Conservation (phyloP, 2,888 invertebrate species). For the Euzetes globulus region DNA sequence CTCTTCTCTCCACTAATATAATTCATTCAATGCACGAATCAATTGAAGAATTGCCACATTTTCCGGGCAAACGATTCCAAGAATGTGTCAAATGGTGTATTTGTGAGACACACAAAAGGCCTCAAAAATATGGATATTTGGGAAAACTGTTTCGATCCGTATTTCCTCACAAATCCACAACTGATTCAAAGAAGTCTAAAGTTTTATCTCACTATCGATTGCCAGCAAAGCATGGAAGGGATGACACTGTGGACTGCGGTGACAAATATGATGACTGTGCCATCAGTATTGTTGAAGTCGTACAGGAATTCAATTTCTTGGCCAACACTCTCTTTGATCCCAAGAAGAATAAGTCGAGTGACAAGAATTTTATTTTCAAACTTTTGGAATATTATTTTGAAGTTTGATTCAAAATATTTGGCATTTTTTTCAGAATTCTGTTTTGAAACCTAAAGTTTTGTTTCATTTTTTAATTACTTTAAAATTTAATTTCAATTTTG, state of each 20-base stretch:
- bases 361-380: neutral
- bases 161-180: slow-evolving; percentile 39
- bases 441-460: too few relatives aligned
- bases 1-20: slow-evolving; percentile 38
- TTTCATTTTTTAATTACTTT: too few relatives aligned
- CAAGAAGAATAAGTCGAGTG: neutral
- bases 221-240: slow-evolving; percentile 5
- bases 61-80: slow-evolving; percentile 43
- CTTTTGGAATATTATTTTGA: slow-evolving; percentile 3
- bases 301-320: slow-evolving; percentile 12
- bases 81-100: slow-evolving; percentile 44
- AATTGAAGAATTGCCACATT: slow-evolving; percentile 41
- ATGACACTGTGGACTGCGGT: neutral
- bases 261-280: slow-evolving; percentile 2
- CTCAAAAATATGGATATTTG: slow-evolving; percentile 44
- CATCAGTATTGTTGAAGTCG: neutral
- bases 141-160: slow-evolving; percentile 44
- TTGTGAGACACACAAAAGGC: slow-evolving; percentile 45
- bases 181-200: neutral
- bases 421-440: neutral
- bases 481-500: too few relatives aligned
- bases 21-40: slow-evolving; percentile 41
- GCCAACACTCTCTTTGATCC: neutral
- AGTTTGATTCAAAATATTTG: neutral
- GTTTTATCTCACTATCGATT: neutral